These are phyloP conservation scores for Oophaga pumilio DNA, from an alignment of 2,113 vertebrate species.

Conservation along the genomic window DNA sequence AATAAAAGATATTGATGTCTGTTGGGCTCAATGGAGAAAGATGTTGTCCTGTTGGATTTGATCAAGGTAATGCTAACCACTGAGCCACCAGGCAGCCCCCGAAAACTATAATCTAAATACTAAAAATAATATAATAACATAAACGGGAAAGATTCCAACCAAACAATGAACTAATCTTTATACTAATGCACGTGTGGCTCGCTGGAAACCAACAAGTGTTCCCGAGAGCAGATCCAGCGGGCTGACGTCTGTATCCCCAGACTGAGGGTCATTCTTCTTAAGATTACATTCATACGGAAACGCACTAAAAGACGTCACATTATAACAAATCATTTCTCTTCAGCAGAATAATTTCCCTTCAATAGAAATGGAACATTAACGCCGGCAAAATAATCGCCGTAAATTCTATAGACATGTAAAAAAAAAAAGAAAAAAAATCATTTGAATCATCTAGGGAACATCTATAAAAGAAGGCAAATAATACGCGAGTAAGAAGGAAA, in stretches of 20 bases:
- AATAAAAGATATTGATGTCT: too few relatives aligned
- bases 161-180: neutral
- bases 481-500: conserved; percentile 35
- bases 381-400: conserved; percentile 27
- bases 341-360: conserved; percentile 17
- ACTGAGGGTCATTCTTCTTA: conserved; percentile 1
- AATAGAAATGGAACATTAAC: conserved; percentile 15
- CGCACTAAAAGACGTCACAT: neutral
- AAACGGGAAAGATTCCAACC: neutral
- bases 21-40: too few relatives aligned
- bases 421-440: conserved; percentile 12
- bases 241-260: neutral
- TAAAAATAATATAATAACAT: neutral
- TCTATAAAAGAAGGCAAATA: conserved; percentile 45
- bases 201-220: neutral
- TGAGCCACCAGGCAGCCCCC: neutral
- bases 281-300: neutral
- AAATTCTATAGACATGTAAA: conserved; percentile 27
- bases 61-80: neutral
- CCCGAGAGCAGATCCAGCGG: neutral
- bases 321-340: conserved; percentile 16
- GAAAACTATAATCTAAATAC: neutral
- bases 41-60: neutral
- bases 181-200: neutral
- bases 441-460: conserved; percentile 30